phyloP scores from a whole-genome alignment of 2,113 vertebrate genomes.

The Todiramphus chloris region DNA sequence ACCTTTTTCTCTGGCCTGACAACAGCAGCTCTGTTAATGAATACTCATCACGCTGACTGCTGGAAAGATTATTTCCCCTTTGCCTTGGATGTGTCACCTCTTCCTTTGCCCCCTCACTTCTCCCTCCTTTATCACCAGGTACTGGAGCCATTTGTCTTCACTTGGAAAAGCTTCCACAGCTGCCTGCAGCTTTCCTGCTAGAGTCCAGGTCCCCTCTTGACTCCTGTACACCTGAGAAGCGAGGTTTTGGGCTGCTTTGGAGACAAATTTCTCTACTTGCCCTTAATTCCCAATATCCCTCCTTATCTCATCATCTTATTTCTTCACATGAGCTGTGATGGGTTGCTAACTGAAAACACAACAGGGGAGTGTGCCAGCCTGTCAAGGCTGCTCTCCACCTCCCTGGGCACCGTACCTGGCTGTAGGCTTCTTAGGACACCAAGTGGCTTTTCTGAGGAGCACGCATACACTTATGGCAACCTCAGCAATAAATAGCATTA shows the following conservation, averaged over 20 bases:
- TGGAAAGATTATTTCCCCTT: neutral
- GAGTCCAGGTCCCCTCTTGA: neutral
- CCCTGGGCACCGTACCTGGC: neutral
- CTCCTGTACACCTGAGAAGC: neutral
- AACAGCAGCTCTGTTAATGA: neutral
- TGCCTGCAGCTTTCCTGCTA: neutral
- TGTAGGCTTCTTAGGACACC: neutral
- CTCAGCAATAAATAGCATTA: neutral
- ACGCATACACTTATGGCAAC: accelerated
- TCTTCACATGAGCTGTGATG: neutral
- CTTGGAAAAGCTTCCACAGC: neutral
- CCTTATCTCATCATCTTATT: neutral
- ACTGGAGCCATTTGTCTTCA: neutral
- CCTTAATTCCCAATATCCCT: neutral
- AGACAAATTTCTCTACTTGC: neutral
- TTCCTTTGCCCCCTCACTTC: neutral
- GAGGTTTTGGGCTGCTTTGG: neutral
- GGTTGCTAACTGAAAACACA: neutral
- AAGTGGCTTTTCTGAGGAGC: neutral
- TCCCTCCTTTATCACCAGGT: neutral
- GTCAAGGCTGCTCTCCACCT: neutral
- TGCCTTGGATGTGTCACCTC: neutral
- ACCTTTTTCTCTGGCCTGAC: neutral
- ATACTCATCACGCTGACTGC: neutral
- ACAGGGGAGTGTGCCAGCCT: neutral